These are phyloP conservation scores for Eulemur rufifrons DNA, from an alignment of 2,113 vertebrate genomes.

Conservation along the genomic window DNA sequence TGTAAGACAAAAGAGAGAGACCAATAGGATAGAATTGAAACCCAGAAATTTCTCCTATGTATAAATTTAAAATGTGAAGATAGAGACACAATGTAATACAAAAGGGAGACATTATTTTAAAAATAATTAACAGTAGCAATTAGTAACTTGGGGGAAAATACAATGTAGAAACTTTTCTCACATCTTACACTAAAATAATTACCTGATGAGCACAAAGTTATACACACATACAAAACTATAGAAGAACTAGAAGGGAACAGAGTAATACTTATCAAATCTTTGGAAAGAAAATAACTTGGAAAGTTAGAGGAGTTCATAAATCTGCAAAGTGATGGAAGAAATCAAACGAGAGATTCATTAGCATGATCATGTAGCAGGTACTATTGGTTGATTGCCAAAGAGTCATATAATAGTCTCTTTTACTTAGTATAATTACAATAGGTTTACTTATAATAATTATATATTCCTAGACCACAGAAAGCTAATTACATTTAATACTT, in stretches of 20 bases:
- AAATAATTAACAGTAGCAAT: neutral
- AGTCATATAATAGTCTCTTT: neutral
- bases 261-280: neutral
- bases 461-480: neutral
- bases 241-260: neutral
- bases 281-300: neutral
- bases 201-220: neutral
- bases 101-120: neutral
- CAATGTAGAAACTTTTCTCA: neutral
- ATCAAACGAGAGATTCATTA: neutral
- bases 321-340: neutral
- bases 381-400: neutral
- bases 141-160: neutral
- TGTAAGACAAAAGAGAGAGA: neutral
- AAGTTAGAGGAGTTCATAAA: neutral
- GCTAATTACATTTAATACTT: slow-evolving; percentile 6
- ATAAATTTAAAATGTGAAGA: neutral
- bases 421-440: neutral
- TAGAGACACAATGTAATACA: neutral
- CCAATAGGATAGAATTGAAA: neutral
- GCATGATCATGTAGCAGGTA: neutral
- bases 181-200: neutral
- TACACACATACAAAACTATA: neutral
- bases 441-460: slow-evolving; percentile 8
- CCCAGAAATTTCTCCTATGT: neutral